These are phyloP conservation scores for Scrobipalpa atriplicella DNA, from an alignment of 2,888 invertebrate species.

Conservation along the genomic window DNA sequence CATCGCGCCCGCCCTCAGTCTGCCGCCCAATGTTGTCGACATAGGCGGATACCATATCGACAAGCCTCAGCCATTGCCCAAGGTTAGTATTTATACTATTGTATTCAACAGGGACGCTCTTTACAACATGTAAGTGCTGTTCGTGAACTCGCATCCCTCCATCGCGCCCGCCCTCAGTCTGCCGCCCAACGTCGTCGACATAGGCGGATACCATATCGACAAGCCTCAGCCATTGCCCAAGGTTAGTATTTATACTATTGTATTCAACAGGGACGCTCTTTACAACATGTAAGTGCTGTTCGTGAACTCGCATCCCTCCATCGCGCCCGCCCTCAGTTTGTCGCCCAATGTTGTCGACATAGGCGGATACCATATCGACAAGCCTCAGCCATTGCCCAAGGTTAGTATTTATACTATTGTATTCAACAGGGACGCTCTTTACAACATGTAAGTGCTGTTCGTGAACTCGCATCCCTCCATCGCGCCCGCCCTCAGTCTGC, in stretches of 20 bases:
- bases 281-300: conserved; percentile 55
- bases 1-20: conserved; percentile 41
- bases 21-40: conserved; percentile 59
- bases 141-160: conserved; percentile 59
- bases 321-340: conserved; percentile 43
- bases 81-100: conserved; percentile 54
- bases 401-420: too few species aligned
- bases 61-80: conserved; percentile 52
- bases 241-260: conserved; percentile 50
- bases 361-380: conserved; percentile 61
- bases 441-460: conserved; percentile 55
- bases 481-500: conserved; percentile 44
- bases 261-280: too few species aligned
- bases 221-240: conserved; percentile 54
- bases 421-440: conserved; percentile 40
- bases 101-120: too few species aligned
- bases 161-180: conserved; percentile 44
- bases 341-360: conserved; percentile 61
- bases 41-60: conserved; percentile 63
- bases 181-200: conserved; percentile 58
- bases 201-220: conserved; percentile 62
- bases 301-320: conserved; percentile 56
- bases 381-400: conserved; percentile 55
- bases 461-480: conserved; percentile 58
- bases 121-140: conserved; percentile 52